Percentiles rank a stretch among this genome's conserved stretches.
phyloP scores from a whole-genome alignment of 2,113 vertebrate genomes.

The Phrynocephalus versicolor region DNA sequence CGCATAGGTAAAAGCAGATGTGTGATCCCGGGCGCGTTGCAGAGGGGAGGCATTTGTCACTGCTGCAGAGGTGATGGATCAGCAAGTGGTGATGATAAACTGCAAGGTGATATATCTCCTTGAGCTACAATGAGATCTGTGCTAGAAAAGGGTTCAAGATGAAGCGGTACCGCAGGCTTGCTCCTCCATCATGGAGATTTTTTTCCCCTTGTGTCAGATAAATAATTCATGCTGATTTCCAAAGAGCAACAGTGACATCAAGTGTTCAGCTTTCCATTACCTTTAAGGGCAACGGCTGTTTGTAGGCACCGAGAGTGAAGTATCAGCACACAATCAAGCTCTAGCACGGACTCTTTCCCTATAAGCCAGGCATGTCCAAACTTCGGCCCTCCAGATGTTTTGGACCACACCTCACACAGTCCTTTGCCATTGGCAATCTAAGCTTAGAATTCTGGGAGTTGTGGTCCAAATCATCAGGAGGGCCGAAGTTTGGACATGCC shows the following conservation, averaged over 20 bases:
- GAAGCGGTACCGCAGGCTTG: fast-evolving
- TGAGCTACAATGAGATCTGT: background rate
- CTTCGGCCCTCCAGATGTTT: too few species aligned
- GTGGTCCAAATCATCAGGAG: too few species aligned
- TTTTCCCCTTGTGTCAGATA: background rate
- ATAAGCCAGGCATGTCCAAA: too few species aligned
- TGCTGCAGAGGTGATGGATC: slow-evolving; percentile 22
- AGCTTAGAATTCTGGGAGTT: too few species aligned
- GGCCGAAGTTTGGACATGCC: too few species aligned
- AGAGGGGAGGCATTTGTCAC: slow-evolving; percentile 14
- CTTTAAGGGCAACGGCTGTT: background rate
- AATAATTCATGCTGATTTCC: slow-evolving; percentile 7
- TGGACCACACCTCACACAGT: too few species aligned
- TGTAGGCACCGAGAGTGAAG: background rate
- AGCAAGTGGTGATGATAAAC: slow-evolving; percentile 31
- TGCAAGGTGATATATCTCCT: slow-evolving; percentile 1
- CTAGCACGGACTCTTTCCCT: background rate
- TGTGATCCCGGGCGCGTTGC: slow-evolving; percentile 20
- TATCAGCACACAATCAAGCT: background rate
- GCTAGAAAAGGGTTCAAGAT: slow-evolving; percentile 14
- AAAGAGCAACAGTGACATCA: slow-evolving; percentile 15
- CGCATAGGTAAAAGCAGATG: slow-evolving; percentile 36
- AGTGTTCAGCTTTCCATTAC: background rate
- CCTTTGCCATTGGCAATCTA: too few species aligned
- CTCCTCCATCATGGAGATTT: background rate